Evolutionary conservation across 1,140 invertebrate genomes (phyloP), one percentile per base, ranked within the genome.

Genomic region (Lerema accius): DNA sequence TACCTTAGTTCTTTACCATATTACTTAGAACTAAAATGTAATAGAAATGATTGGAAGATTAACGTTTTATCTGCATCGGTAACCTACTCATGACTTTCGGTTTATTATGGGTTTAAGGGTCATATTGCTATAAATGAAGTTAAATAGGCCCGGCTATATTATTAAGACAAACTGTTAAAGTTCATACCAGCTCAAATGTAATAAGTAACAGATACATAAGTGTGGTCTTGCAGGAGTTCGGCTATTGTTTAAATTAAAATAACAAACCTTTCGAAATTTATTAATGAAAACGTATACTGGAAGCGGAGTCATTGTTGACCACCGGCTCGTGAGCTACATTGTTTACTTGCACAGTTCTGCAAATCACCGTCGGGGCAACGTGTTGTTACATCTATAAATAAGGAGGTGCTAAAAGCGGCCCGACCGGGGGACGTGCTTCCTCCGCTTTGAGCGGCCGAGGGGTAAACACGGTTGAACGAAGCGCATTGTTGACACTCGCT

Each of bases 351-450:
- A 72, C 66, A 55, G 71, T 83, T 86, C 84, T 85, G 87, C 85
- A 87, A 87, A 86, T 84, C 82, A 78, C 74, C 72, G 67, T 76
- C 77, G 66, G 59, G 70, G 63, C 78, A 70, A 76, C 72, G 77
- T 76, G 78, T 79, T 84, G 79, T 84, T 85, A 73, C 76, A 74
- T 90, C 84, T 90, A 90, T 90, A 90, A 90, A 90, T 90, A 87
- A 79, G 82, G 78, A 90, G 87, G 85, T 88, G 85, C 85, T 90
- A 90, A 90, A 90, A 88, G 85, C 85, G 83, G 76, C 68, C 79
- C 69, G 76, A 63, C 74, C 78, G 79, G 85, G 84, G 80, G 83
- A 85, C 82, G 76, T 80, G 83, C 79, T 88, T 88, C 84, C 85
- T 88, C 66, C 69, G 82, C 84, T 85, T 86, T 85, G 84, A 84